Percentiles rank a stretch among this genome's conserved stretches.
Conservation (phyloP, 1,140 invertebrate species). For the Druon quercuslanigerum region DNA sequence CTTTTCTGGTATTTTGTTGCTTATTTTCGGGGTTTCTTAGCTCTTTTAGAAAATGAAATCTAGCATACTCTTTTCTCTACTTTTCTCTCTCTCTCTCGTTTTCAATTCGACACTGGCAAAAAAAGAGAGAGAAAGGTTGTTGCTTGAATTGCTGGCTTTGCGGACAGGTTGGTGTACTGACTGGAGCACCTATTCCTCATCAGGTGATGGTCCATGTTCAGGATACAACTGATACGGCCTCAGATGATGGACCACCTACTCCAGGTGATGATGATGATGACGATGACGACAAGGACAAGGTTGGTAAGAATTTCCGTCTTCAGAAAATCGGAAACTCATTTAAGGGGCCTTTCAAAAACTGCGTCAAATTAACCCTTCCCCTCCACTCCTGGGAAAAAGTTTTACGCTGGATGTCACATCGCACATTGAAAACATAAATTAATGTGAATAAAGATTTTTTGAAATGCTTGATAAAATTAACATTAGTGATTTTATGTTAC, state of each 20-base stretch:
- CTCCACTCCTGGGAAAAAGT: no score
- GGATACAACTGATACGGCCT: constrained; percentile 53
- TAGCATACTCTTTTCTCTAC: background rate
- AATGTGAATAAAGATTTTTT: no score
- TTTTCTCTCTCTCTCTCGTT: background rate
- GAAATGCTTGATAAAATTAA: no score
- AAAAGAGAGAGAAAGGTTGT: constrained; percentile 28
- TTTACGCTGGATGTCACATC: no score
- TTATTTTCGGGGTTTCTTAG: background rate
- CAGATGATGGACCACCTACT: constrained; percentile 70
- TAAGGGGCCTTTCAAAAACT: background rate
- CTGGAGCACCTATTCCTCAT: constrained; percentile 64
- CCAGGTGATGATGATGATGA: constrained; percentile 89
- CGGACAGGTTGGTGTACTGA: constrained; percentile 68
- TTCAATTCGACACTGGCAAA: background rate
- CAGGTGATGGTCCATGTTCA: constrained; percentile 59
- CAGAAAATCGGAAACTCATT: no score
- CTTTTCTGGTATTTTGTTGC: background rate
- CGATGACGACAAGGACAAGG: constrained; percentile 87
- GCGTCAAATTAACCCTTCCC: no score
- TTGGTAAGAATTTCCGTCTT: constrained; percentile 51
- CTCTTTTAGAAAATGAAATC: background rate
- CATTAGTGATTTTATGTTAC: no score
- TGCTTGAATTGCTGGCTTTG: constrained; percentile 52
- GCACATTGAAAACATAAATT: no score